A percentile compares a stretch with the other conserved stretches of the same genome.
Evolutionary conservation across 2,113 vertebrate species (phyloP).

Genomic region (Heptranchias perlo): DNA sequence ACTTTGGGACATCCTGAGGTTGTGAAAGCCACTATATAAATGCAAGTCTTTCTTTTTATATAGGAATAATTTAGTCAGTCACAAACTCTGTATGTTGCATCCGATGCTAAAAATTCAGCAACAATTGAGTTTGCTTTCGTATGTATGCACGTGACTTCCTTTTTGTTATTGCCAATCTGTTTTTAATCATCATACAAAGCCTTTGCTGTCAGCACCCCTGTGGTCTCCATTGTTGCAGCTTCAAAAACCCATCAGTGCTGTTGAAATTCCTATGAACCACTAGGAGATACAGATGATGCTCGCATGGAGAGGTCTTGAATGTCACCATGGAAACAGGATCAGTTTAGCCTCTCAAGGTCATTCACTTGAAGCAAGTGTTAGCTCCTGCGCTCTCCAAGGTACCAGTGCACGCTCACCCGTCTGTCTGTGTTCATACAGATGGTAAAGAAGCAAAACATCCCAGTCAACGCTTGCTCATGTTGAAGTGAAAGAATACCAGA

Average conservation of each 20-base stretch:
- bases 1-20: background rate
- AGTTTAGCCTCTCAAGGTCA: slow-evolving; percentile 21
- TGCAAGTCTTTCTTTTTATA: background rate
- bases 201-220: background rate
- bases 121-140: background rate
- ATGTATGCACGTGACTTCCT: background rate
- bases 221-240: slow-evolving; percentile 4
- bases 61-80: background rate
- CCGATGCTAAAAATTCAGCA: background rate
- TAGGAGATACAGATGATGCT: background rate
- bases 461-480: background rate
- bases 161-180: slow-evolving; percentile 1
- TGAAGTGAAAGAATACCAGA: background rate
- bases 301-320: background rate
- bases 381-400: background rate
- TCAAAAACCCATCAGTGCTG: background rate
- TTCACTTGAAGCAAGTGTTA: background rate
- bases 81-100: background rate
- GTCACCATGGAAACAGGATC: slow-evolving; percentile 6
- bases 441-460: background rate
- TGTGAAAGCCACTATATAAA: background rate
- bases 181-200: background rate
- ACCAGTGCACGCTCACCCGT: background rate
- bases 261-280: background rate
- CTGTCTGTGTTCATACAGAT: background rate